Percentiles rank a stretch among this genome's conserved stretches.
These are phyloP conservation scores for Drosophila acutilabella DNA, from an alignment of 2,888 invertebrate genomes.

Conservation along the genomic window DNA sequence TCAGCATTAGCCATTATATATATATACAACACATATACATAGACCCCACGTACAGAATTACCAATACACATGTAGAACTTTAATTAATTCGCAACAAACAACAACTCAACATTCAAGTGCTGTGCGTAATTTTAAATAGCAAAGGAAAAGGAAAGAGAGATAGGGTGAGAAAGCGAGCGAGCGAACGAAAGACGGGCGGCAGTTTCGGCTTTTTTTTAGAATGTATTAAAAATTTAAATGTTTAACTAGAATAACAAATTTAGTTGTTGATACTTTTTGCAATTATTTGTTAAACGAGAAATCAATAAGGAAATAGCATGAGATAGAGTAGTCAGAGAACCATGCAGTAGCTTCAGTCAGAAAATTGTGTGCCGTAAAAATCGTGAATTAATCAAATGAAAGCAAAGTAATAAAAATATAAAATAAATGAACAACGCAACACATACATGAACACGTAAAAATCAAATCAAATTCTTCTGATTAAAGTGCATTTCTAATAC, in stretches of 20 bases:
- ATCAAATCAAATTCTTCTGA: constrained; percentile 78
- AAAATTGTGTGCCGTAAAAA: constrained; percentile 62
- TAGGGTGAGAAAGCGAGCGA: constrained; percentile 30
- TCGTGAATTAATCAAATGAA: constrained; percentile 46
- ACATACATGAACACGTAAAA: constrained; percentile 42
- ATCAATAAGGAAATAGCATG: constrained; percentile 5
- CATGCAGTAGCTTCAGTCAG: constrained; percentile 49
- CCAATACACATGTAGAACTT: constrained; percentile 47
- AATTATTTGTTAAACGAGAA: constrained; percentile 76
- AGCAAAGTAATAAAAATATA: constrained; percentile 32
- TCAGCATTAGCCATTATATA: constrained; percentile 35
- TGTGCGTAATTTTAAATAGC: constrained; percentile 30
- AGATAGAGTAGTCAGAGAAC: constrained; percentile 18
- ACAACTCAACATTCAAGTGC: constrained; percentile 28
- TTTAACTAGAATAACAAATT: constrained; percentile 81
- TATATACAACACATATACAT: constrained; percentile 10
- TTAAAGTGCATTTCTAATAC: constrained; percentile 80
- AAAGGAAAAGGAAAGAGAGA: constrained; percentile 19
- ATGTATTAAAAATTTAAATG: constrained; percentile 76
- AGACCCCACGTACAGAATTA: constrained; percentile 13
- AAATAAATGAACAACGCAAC: constrained; percentile 21
- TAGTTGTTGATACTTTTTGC: constrained; percentile 81
- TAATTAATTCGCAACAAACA: constrained; percentile 50
- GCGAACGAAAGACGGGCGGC: constrained; percentile 62
- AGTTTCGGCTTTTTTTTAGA: constrained; percentile 74